A percentile compares a stretch with the other conserved stretches of the same genome.
These are phyloP conservation scores for Pandemis heparana DNA, from an alignment of 2,888 invertebrate genomes.

Conservation along the genomic window DNA sequence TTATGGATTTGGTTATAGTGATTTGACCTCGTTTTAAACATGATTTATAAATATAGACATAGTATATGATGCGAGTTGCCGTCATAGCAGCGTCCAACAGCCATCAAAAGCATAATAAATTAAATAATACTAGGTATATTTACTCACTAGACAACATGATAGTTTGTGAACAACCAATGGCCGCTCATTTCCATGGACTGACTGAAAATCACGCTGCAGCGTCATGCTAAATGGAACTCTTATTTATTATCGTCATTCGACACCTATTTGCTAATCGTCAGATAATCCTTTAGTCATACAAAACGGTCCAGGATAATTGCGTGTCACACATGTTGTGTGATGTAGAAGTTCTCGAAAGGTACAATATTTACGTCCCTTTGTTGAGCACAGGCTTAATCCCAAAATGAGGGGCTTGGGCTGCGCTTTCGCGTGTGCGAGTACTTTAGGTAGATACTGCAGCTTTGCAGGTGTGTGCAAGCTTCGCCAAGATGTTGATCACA, in stretches of 20 bases:
- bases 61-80: conserved; percentile 5
- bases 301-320: neutral
- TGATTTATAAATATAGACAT: conserved; percentile 31
- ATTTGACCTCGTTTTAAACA: conserved; percentile 31
- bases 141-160: neutral
- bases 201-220: neutral
- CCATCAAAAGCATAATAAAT: conserved; percentile 3
- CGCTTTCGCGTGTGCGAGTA: too few relatives aligned
- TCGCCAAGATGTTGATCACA: too few relatives aligned
- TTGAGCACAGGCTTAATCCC: neutral
- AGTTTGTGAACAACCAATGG: neutral
- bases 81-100: neutral
- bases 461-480: too few relatives aligned
- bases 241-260: neutral
- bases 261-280: neutral
- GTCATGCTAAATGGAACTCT: neutral
- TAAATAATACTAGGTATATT: neutral
- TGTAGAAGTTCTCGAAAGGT: neutral
- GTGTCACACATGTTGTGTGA: neutral
- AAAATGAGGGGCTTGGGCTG: neutral
- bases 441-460: too few relatives aligned
- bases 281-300: neutral
- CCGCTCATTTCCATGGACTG: neutral
- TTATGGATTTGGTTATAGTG: neutral
- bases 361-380: neutral